These are phyloP conservation scores for Tokudaia muenninki DNA, from an alignment of 2,797 vertebrate species.

Conservation along the genomic window DNA sequence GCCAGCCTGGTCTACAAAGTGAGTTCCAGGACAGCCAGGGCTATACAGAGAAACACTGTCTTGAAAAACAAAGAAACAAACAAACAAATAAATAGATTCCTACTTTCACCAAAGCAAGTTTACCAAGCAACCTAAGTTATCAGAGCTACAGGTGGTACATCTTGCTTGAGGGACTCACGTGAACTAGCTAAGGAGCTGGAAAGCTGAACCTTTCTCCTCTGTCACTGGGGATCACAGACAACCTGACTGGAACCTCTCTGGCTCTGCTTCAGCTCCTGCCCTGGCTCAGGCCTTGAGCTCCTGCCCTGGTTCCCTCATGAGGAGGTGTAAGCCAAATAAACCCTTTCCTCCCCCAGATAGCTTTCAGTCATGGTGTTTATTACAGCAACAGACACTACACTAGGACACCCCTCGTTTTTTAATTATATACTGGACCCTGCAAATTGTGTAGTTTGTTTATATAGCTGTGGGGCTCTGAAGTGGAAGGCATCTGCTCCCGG, in stretches of 20 bases:
- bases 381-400: background rate
- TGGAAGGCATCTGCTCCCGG: background rate
- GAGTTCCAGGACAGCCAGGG: too few relatives aligned
- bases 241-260: background rate
- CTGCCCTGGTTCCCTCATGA: background rate
- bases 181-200: background rate
- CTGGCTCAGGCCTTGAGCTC: background rate
- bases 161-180: background rate
- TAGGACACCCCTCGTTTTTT: background rate
- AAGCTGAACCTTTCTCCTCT: background rate
- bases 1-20: too few relatives aligned
- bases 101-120: background rate
- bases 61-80: too few relatives aligned
- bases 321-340: background rate
- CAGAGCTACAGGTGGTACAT: background rate
- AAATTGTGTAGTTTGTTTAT: constrained; percentile 19
- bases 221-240: background rate
- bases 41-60: too few relatives aligned
- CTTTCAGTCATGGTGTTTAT: background rate
- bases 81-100: background rate
- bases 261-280: background rate
- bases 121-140: background rate
- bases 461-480: background rate
- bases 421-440: background rate
- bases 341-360: background rate